A percentile compares a stretch with the other conserved stretches of the same genome.
Conservation (phyloP, 2,113 vertebrate species). For the Calyptomena viridis region DNA sequence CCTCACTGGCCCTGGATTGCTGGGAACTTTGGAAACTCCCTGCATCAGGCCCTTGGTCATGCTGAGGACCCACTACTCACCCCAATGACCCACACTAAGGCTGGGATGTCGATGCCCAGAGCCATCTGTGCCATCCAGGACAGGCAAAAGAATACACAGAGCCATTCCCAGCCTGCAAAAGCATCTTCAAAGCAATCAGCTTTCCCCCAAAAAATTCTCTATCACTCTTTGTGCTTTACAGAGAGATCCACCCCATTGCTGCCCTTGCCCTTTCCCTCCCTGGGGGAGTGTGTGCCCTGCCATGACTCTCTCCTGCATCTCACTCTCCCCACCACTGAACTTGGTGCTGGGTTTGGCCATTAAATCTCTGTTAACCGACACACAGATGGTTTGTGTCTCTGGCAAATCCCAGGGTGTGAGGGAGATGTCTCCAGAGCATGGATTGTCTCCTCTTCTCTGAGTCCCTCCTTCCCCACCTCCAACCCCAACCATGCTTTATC, state of each 20-base stretch:
- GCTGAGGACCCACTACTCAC: neutral
- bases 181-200: neutral
- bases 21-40: neutral
- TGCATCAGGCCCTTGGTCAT: neutral
- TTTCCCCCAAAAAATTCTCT: neutral
- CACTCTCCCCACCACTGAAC: neutral
- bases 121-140: neutral
- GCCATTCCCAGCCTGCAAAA: neutral
- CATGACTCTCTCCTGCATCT: neutral
- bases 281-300: rapidly evolving
- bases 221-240: neutral
- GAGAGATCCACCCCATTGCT: neutral
- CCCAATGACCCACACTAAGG: neutral
- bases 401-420: constrained; percentile 24
- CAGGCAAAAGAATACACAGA: neutral
- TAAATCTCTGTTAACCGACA: neutral
- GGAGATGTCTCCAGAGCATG: constrained; percentile 42
- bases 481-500: neutral
- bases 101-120: neutral
- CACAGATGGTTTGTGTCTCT: constrained; percentile 48
- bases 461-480: constrained; percentile 36
- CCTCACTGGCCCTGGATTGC: rapidly evolving
- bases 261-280: neutral
- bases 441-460: neutral
- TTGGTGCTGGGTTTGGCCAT: neutral